Base-by-base conservation (phyloP, 2,797 vertebrate species). In the Hozukius guyotensis region DNA sequence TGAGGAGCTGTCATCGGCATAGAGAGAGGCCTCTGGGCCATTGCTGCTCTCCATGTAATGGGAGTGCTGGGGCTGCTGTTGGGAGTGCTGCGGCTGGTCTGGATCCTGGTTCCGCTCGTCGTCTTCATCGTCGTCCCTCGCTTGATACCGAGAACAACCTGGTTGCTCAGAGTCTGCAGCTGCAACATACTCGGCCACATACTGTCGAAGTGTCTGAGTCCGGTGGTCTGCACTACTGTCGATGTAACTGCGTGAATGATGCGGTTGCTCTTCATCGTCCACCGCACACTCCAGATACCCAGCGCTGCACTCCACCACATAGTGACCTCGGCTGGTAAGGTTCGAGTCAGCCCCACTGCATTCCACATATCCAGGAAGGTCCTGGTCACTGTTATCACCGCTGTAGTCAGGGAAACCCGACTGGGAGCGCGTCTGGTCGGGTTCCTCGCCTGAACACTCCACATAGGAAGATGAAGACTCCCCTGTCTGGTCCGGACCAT, bases 151-250 rank as follows among this genome's bases (percentile, higher is more conserved):
- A 69, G 94, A 95, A 73, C 93, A 94, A 13, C 93, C 93, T 1
- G 95, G 95, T 72, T 95, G 93, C 78, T 95, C 95, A 13, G 93
- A 95, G 64, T 95, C 93, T 61, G 93, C 92, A 68, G 92, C 92
- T n/a, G 86, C 88, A 29, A 90, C 80, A 67, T 94, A 94, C 61
- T 84, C 75, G 0, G 77, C 18, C 2, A 24, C 80, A 63, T 95
- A 94, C 64, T 93, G 93, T 11, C 93, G 91, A 74, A 82, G 82
- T 3, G 88, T 83, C 84, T 91, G 93, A 1, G 91, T 86, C 46
- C 86, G 62, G 78, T 95, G 95, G 78, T 96, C 95, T 34, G 93
- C 93, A 56, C 96, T 96, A 66, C 96, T 96, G 93, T 97, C 95
- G 22, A 96, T 96, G 89, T 96, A 96, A 68, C 90, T 90, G 11